Evolutionary conservation across 2,797 vertebrate genomes (phyloP), one percentile per base, ranked within the genome.

Genomic region (Heterohyrax brucei): DNA sequence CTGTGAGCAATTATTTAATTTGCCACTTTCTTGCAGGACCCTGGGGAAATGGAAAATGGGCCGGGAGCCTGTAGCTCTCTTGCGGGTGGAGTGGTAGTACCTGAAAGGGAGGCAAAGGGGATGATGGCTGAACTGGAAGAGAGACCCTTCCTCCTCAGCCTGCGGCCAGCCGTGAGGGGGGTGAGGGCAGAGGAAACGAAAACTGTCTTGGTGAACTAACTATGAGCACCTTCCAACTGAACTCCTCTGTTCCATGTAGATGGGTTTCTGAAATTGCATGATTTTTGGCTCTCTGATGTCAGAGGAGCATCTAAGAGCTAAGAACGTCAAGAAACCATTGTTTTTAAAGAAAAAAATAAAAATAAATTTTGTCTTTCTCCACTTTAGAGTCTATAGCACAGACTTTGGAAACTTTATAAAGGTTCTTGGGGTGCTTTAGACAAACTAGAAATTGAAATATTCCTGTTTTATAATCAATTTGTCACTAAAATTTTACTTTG

Each of bases 401-500:
- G 73, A 56, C 61, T 76, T 70, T 30, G 10, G 28, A 7, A 70
- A 9, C 6, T 93, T 66, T 79, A 16, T 33, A 46, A 92, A 77
- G 13, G 16, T 5, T 77, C 21, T 53, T 46, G 16, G 0, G 6
- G 53, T 24, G 3, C 18, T 77, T 46, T 72, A 81, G 46, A 48
- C 6, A 59, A 26, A 48, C 0, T 46, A 56, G 28, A 24, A 8
- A 48, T 79, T 88, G n/a, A 39, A 77, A 68, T 72, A 80, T 28
- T 87, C 26, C 61, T 79, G 33, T 16, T 90, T 87, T 75, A 16
- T 84, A 12, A 87, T 62, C 24, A 73, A 86, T 56, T 30, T 30
- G 81, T 91, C 70, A 77, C 24, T 30, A 44, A 76, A 75, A 68
- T 44, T 87, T 53, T 21, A 92, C 96, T 93, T 93, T 10, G 64